Conservation (phyloP, 2,113 vertebrate species). For the Eretmochelys imbricata region DNA sequence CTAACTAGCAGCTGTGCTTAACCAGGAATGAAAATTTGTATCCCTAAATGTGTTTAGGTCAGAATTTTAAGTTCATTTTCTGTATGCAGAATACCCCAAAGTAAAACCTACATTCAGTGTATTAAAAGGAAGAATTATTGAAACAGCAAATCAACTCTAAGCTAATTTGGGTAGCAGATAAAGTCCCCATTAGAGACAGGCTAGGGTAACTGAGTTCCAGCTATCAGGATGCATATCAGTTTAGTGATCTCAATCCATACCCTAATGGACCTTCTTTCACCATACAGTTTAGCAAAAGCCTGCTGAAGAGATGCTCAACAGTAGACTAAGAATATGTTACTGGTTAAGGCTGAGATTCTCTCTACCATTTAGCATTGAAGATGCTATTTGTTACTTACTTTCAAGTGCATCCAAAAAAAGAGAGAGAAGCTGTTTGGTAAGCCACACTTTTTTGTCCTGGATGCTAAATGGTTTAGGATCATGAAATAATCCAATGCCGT, state of each 20-base stretch:
- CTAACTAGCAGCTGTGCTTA: not conserved
- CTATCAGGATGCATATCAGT: not conserved
- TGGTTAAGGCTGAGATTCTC: not conserved
- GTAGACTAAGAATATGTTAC: not conserved
- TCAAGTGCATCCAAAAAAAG: constrained; percentile 3
- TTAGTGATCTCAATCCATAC: constrained; percentile 1
- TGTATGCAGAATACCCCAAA: not conserved
- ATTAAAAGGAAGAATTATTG: not conserved
- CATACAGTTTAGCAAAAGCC: not conserved
- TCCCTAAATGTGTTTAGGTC: not conserved
- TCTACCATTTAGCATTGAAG: not conserved
- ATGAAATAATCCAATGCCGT: constrained; percentile 2
- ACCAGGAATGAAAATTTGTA: not conserved
- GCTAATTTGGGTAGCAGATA: not conserved
- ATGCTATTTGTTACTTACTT: not conserved
- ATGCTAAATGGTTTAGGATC: not conserved
- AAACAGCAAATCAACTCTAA: not conserved
- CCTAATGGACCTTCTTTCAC: not conserved
- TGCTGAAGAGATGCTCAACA: not conserved
- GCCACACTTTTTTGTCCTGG: not conserved
- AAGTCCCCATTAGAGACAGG: too few relatives aligned
- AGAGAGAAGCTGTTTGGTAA: not conserved
- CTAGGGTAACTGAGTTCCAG: not conserved
- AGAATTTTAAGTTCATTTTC: not conserved
- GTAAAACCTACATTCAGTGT: too few relatives aligned